phyloP scores from a whole-genome alignment of 2,888 invertebrate genomes.

The Caenorhabditis plicata region DNA sequence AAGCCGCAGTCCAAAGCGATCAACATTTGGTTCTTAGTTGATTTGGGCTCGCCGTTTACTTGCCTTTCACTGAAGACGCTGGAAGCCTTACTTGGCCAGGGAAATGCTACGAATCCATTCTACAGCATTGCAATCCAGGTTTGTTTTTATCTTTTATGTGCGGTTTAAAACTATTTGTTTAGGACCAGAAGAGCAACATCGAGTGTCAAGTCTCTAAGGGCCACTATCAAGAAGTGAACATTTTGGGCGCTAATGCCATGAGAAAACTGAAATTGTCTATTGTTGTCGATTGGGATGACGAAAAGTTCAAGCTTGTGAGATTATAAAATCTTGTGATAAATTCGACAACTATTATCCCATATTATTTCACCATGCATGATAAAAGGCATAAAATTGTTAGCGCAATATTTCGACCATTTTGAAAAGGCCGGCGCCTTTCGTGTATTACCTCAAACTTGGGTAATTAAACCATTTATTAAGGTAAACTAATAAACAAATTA shows the following conservation, averaged over 20 bases:
- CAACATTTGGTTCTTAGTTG: constrained; percentile 30
- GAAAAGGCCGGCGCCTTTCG: too few relatives aligned
- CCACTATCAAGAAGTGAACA: constrained; percentile 31
- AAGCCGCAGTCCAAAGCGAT: constrained; percentile 21
- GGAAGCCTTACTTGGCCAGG: constrained; percentile 20
- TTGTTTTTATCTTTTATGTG: constrained; percentile 24
- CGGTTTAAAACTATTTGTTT: constrained; percentile 21
- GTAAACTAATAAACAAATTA: too few relatives aligned
- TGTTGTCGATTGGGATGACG: constrained; percentile 26
- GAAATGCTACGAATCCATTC: constrained; percentile 12
- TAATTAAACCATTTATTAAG: too few relatives aligned
- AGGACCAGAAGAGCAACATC: constrained; percentile 31
- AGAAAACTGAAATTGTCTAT: constrained; percentile 26
- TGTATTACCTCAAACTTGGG: too few relatives aligned
- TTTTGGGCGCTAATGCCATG: constrained; percentile 34
- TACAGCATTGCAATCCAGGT: constrained; percentile 27
- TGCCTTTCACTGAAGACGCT: constrained; percentile 30
- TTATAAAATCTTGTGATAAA: not conserved
- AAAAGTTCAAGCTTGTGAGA: constrained; percentile 24
- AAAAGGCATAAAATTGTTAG: too few relatives aligned
- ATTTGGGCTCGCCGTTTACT: constrained; percentile 29
- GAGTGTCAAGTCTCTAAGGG: constrained; percentile 32
- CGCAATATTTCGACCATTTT: too few relatives aligned
- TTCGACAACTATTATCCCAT: not conserved
- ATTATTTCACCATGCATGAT: not conserved